Conservation (phyloP, 2,888 invertebrate genomes). For the Fissipunctia ypsillon region DNA sequence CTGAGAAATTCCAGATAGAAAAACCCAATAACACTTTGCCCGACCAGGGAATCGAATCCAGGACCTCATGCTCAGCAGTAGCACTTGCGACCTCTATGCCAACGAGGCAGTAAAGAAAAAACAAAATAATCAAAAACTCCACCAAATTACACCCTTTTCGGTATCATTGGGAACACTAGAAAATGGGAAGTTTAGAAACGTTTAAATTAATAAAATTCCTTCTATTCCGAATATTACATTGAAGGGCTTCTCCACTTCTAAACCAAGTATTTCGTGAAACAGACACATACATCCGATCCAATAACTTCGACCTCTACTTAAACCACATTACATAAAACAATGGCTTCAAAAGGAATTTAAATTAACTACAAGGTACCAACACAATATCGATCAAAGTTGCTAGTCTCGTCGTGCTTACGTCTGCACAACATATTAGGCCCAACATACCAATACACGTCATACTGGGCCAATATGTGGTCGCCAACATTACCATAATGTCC, state of each 20-base stretch:
- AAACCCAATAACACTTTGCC: too few species aligned
- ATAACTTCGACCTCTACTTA: slow-evolving; percentile 9
- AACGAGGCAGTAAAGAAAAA: too few species aligned
- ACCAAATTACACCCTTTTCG: neutral
- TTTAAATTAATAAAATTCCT: neutral
- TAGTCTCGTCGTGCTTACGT: slow-evolving; percentile 5
- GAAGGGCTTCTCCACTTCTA: neutral
- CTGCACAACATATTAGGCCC: slow-evolving; percentile 45
- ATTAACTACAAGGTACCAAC: slow-evolving; percentile 39
- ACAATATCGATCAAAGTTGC: slow-evolving; percentile 40
- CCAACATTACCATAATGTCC: slow-evolving; percentile 66
- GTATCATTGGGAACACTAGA: neutral
- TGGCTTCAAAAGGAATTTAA: slow-evolving; percentile 53
- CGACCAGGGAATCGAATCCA: too few species aligned
- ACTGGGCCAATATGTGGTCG: slow-evolving; percentile 62
- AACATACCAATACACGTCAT: slow-evolving; percentile 46
- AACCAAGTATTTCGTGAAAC: slow-evolving; percentile 8
- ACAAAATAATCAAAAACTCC: too few species aligned
- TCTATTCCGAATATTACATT: neutral
- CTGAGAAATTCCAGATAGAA: too few species aligned
- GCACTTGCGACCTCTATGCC: too few species aligned
- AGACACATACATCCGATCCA: neutral
- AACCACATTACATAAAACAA: slow-evolving; percentile 33
- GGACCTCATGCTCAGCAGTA: too few species aligned
- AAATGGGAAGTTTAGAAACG: neutral